phyloP scores from a whole-genome alignment of 2,113 vertebrate species.

The Perognathus longimembris region DNA sequence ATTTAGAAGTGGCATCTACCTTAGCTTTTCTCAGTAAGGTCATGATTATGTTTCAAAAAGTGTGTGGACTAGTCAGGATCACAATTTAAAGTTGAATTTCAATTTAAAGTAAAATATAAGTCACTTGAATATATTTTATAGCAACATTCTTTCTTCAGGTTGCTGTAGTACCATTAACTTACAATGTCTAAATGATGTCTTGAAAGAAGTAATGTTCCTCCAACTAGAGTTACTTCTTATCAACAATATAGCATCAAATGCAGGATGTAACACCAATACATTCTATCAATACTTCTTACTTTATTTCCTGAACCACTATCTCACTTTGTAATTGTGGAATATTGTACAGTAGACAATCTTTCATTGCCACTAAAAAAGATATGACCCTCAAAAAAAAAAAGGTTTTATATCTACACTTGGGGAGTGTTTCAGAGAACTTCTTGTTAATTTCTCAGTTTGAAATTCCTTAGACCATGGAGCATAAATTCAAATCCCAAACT shows the following conservation, averaged over 20 bases:
- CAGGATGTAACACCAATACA: not conserved
- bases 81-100: constrained; percentile 4
- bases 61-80: not conserved
- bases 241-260: constrained; percentile 25
- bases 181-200: not conserved
- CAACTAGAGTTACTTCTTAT: not conserved
- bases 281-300: not conserved
- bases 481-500: constrained; percentile 18
- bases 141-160: not conserved
- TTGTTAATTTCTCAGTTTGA: constrained; percentile 1
- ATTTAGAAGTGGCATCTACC: constrained; percentile 43
- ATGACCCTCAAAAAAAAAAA: not conserved
- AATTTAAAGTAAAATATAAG: not conserved
- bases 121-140: not conserved
- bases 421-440: not conserved
- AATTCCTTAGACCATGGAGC: not conserved
- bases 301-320: not conserved
- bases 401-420: not conserved
- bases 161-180: not conserved
- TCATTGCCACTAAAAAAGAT: not conserved
- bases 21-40: constrained; percentile 44
- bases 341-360: not conserved
- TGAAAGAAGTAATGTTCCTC: not conserved
- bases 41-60: not conserved
- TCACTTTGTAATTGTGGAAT: not conserved